Base-by-base conservation (phyloP, 2,113 vertebrate genomes). In the Piliocolobus tephrosceles region DNA sequence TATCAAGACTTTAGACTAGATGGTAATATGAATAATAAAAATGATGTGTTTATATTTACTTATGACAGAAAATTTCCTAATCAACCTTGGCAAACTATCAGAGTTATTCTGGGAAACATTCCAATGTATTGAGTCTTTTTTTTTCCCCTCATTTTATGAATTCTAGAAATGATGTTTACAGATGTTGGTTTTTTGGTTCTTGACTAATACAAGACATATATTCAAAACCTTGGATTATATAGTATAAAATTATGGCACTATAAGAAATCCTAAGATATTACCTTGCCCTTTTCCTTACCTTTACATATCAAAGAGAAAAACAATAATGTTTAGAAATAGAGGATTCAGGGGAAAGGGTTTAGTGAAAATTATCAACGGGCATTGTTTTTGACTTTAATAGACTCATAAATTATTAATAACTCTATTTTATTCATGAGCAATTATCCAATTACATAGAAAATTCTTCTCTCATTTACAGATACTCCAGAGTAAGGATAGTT, bases 41-140 rank as follows among this genome's bases (percentile, higher is more conserved):
- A 25, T 58, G n/a, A 35, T 3, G 0, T 83, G 6, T 86, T 98
- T 87, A 64, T 88, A 47, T 43, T 95, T 90, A 94, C 58, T 93
- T 97, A 27, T 94, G 94, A 91, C 55, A 52, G 22, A 95, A 93
- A 20, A 70, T 96, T 96, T 98, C 35, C 90, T 96, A 30, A 93
- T 89, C 96, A 89, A 80, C 55, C 73, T 95, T 35, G 73, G 86
- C 80, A 97, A 98, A 94, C 94, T 96, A 73, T 96, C 35, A 1
- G 2, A 97, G 52, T 95, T 91, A 79, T 94, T 98, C 76, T 97
- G 94, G 90, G 94, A 98, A 98, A 88, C 82, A 43, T 38, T 97
- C 78, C 76, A 96, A 7, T 92, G 96, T 96, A 95, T 47, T 12
- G 40, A 92, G 23, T 82, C 45, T 50, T 57, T 97, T 98, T 75